Percentiles rank a stretch among this genome's conserved stretches.
These are phyloP conservation scores for Paradisaea rubra DNA, from an alignment of 2,113 vertebrate genomes.

Conservation along the genomic window DNA sequence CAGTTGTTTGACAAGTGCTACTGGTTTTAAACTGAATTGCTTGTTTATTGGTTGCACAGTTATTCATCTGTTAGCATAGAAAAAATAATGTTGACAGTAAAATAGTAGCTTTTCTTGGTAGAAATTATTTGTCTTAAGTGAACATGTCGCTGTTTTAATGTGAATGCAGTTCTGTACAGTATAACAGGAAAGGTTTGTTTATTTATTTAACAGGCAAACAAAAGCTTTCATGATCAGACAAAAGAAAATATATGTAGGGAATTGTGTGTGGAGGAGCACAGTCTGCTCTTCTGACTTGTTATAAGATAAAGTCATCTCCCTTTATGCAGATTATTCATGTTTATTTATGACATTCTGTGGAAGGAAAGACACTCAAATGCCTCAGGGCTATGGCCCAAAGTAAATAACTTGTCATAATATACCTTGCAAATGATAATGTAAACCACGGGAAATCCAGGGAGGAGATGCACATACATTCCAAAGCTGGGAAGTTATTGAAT, in stretches of 20 bases:
- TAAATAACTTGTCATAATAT: slow-evolving; percentile 64
- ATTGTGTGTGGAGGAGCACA: neutral
- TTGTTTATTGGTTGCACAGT: neutral
- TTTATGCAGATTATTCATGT: slow-evolving; percentile 59
- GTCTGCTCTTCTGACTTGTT: slow-evolving; percentile 10
- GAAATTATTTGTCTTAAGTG: neutral
- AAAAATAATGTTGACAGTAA: neutral
- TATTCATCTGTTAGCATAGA: neutral
- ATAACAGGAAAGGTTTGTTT: neutral
- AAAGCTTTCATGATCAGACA: neutral
- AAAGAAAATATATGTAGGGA: neutral
- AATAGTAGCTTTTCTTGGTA: neutral
- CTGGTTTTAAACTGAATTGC: slow-evolving; percentile 25
- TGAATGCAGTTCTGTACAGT: neutral
- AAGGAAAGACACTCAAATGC: slow-evolving; percentile 21
- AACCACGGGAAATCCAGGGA: slow-evolving; percentile 35
- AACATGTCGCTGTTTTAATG: neutral
- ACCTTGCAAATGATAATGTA: slow-evolving; percentile 61
- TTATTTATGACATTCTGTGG: slow-evolving; percentile 44
- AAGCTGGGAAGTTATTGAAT: slow-evolving; percentile 59
- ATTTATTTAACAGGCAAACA: neutral
- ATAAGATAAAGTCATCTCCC: slow-evolving; percentile 35
- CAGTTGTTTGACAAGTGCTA: slow-evolving; percentile 48
- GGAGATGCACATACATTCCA: slow-evolving; percentile 51
- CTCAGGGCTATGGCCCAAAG: slow-evolving; percentile 23